These are phyloP conservation scores for Epsilonema sp. DNA, from an alignment of 2,888 invertebrate species.

Conservation along the genomic window DNA sequence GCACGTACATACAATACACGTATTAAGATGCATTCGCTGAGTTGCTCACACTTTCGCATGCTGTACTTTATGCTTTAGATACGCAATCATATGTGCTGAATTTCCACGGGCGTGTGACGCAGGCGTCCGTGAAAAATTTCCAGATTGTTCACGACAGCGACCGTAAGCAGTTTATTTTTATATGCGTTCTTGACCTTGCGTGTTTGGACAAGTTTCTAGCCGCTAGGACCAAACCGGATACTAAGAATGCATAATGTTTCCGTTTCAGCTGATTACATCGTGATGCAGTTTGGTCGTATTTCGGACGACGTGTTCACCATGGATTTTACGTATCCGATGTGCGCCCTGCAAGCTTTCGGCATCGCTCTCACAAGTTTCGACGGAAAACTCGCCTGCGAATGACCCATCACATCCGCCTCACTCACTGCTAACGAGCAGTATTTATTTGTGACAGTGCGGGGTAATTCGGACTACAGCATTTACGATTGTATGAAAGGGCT, in stretches of 20 bases:
- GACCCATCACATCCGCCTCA: no score
- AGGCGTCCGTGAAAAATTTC: conserved; percentile 98
- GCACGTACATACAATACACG: not conserved
- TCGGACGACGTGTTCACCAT: conserved; percentile 96
- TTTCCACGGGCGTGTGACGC: conserved; percentile 94
- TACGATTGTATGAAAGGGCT: no score
- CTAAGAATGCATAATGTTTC: no score
- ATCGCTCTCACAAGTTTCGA: conserved; percentile 97
- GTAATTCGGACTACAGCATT: no score
- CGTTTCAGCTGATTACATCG: conserved; percentile 67
- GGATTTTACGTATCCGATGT: conserved; percentile 94
- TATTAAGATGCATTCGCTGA: not conserved
- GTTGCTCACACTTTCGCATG: not conserved
- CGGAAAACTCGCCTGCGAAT: conserved; percentile 96
- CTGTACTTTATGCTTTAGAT: conserved; percentile 38
- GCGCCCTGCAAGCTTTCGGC: conserved; percentile 90
- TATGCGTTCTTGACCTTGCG: not conserved
- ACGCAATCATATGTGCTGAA: conserved; percentile 98
- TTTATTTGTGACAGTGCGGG: no score
- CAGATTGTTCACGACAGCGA: conserved; percentile 96
- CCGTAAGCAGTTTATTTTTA: conserved; percentile 44
- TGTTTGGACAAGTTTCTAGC: no score
- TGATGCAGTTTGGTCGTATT: conserved; percentile 96
- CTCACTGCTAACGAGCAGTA: no score
- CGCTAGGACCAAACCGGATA: no score